Conservation (phyloP, 2,797 vertebrate genomes). For the Luscinia megarhynchos region DNA sequence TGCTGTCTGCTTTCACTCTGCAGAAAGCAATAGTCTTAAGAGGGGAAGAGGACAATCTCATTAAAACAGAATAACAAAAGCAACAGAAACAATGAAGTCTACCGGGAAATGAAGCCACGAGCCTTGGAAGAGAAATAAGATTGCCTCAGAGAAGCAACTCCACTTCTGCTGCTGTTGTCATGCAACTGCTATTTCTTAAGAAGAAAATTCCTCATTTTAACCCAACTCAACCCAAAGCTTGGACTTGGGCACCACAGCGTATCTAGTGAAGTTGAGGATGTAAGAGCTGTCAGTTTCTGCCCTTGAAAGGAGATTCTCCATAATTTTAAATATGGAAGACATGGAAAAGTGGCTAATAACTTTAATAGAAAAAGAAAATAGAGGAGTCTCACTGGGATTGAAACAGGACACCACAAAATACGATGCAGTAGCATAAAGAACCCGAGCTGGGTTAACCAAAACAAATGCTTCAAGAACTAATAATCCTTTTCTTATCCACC, state of each 20-base stretch:
- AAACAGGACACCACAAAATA: background rate
- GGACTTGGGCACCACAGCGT: background rate
- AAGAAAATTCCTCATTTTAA: background rate
- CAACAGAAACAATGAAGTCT: slow-evolving; percentile 34
- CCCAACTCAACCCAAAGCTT: background rate
- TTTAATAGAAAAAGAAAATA: background rate
- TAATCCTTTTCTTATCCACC: background rate
- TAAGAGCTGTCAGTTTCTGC: background rate
- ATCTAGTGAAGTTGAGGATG: background rate
- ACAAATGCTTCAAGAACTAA: background rate
- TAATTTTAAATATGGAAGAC: background rate
- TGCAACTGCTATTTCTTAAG: background rate
- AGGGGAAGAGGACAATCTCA: background rate
- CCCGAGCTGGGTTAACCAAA: background rate
- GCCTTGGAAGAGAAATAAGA: background rate
- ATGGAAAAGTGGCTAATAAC: background rate
- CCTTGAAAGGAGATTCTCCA: background rate
- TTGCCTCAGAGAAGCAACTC: background rate
- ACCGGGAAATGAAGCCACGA: slow-evolving; percentile 14
- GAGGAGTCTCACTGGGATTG: background rate
- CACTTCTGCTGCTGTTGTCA: background rate
- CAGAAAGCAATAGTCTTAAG: background rate
- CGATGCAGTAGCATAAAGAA: background rate
- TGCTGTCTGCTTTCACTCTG: background rate
- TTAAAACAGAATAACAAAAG: slow-evolving; percentile 34